Percentiles rank a stretch among this genome's conserved stretches.
phyloP scores from a whole-genome alignment of 2,888 invertebrate species.

The Oxycera nigricornis region DNA sequence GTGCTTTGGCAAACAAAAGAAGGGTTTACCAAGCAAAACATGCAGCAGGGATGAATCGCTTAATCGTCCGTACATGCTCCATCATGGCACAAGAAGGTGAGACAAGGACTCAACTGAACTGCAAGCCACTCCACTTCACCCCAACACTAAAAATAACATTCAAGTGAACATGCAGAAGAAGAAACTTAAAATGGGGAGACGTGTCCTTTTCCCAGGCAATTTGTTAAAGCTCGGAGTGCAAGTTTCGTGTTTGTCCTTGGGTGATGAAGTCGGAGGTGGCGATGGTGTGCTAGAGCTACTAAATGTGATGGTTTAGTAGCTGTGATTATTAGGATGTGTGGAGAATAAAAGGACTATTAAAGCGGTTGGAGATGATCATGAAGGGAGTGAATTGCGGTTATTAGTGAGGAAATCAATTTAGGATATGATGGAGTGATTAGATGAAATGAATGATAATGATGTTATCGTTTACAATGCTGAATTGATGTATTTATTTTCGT shows the following conservation, averaged over 20 bases:
- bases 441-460: conserved; percentile 26
- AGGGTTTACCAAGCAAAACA: conserved; percentile 29
- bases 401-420: conserved; percentile 10
- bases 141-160: conserved; percentile 24
- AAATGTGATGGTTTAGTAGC: conserved; percentile 33
- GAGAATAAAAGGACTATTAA: conserved; percentile 29
- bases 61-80: conserved; percentile 45
- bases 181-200: conserved; percentile 28
- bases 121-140: too few species aligned
- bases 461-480: conserved; percentile 4
- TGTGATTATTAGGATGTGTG: conserved; percentile 33
- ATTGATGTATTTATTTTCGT: too few species aligned
- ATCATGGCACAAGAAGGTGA: neutral
- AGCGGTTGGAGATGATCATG: neutral
- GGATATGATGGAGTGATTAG: conserved; percentile 14
- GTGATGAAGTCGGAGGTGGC: too few species aligned
- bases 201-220: conserved; percentile 24
- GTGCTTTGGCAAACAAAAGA: conserved; percentile 24
- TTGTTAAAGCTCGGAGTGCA: neutral
- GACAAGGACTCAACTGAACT: neutral
- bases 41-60: conserved; percentile 38
- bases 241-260: neutral
- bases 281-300: conserved; percentile 1
- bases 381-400: neutral
- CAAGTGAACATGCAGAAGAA: neutral